Percentiles rank a stretch among this genome's conserved stretches.
These are phyloP conservation scores for Suncus etruscus DNA, from an alignment of 2,113 vertebrate species.

Conservation along the genomic window DNA sequence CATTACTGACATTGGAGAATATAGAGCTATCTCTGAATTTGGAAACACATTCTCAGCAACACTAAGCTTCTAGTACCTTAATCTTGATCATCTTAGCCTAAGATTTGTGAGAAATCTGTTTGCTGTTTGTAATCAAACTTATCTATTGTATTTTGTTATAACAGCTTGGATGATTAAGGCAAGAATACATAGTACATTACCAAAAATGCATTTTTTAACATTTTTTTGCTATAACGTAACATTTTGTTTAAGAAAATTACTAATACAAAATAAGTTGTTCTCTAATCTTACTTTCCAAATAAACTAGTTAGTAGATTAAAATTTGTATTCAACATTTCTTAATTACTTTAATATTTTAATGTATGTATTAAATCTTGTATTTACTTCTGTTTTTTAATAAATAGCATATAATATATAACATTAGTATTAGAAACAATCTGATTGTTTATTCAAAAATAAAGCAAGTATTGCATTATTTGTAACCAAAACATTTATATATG, in stretches of 20 bases:
- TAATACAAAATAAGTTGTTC: neutral
- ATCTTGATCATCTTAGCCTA: neutral
- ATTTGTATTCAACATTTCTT: neutral
- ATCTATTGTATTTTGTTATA: neutral
- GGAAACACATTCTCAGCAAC: neutral
- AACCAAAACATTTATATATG: constrained; percentile 12
- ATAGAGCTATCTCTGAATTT: neutral
- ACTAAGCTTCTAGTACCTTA: neutral
- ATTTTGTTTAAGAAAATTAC: neutral
- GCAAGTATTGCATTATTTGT: neutral
- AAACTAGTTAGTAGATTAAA: neutral
- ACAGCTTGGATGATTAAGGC: neutral
- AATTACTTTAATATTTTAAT: constrained; percentile 34
- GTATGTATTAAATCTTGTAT: constrained; percentile 1
- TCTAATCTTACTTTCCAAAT: neutral
- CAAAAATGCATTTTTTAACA: neutral
- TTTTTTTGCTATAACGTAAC: neutral
- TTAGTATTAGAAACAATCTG: neutral
- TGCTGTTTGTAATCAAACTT: neutral
- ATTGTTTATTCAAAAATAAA: neutral
- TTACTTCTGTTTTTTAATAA: constrained; percentile 6
- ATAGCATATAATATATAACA: neutral
- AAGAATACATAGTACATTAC: neutral
- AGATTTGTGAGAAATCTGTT: neutral
- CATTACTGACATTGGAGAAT: neutral